A percentile compares a stretch with the other conserved stretches of the same genome.
These are phyloP conservation scores for Trissonchulus latispiculum DNA, from an alignment of 2,888 invertebrate genomes.

Conservation along the genomic window DNA sequence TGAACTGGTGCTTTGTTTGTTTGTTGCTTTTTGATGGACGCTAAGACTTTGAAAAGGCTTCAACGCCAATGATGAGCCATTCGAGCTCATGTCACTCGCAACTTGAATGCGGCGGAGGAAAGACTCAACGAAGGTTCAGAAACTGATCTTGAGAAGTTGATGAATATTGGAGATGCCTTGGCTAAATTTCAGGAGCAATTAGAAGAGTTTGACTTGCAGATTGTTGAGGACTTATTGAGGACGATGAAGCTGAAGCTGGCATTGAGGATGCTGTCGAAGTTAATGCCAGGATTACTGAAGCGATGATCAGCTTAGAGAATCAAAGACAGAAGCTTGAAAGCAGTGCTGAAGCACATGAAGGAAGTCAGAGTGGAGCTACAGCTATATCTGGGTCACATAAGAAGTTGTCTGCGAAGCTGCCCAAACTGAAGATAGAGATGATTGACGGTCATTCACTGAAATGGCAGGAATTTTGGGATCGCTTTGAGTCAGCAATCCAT, in stretches of 20 bases:
- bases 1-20: too few relatives aligned
- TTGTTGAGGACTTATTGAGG: not conserved
- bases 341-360: not conserved
- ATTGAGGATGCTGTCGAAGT: not conserved
- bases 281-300: not conserved
- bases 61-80: too few relatives aligned
- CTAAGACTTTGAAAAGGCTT: too few relatives aligned
- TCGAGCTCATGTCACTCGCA: too few relatives aligned
- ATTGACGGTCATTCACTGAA: not conserved
- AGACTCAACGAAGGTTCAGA: too few relatives aligned
- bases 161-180: too few relatives aligned
- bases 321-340: not conserved
- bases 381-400: not conserved
- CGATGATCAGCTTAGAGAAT: not conserved
- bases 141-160: too few relatives aligned
- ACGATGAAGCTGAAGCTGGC: not conserved
- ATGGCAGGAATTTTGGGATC: constrained; percentile 5
- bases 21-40: too few relatives aligned
- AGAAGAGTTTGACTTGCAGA: not conserved
- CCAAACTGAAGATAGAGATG: not conserved
- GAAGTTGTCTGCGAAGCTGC: not conserved
- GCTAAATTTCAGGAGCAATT: not conserved
- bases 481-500: not conserved
- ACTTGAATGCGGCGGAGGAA: too few relatives aligned
- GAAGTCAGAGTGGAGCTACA: not conserved